Conservation (phyloP, 1,140 invertebrate genomes). For the Tetramorium alpestre region DNA sequence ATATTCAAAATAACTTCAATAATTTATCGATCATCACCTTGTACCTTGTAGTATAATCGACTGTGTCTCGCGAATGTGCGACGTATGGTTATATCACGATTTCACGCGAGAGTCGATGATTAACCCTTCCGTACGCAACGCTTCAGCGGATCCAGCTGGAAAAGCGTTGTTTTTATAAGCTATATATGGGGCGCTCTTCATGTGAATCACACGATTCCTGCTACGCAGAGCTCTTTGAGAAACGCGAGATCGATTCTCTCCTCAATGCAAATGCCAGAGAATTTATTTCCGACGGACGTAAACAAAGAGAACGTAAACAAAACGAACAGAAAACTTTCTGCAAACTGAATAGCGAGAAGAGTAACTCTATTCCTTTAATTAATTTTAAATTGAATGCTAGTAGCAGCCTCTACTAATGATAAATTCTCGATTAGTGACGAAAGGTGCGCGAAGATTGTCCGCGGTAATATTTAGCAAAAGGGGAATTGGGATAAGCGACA, state of each 20-base stretch:
- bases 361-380: neutral
- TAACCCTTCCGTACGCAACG: slow-evolving; percentile 17
- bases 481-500: slow-evolving; percentile 39
- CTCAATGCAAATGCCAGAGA: neutral
- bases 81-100: slow-evolving; percentile 25
- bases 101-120: neutral
- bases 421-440: slow-evolving; percentile 6
- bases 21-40: neutral
- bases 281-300: neutral
- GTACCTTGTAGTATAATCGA: too few species aligned
- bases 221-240: neutral
- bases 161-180: slow-evolving; percentile 16
- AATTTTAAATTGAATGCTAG: neutral
- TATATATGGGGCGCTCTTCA: neutral
- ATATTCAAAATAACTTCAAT: neutral
- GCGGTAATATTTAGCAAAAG: slow-evolving; percentile 28
- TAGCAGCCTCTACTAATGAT: neutral
- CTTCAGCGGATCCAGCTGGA: neutral
- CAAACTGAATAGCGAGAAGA: neutral
- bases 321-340: neutral
- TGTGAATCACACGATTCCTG: neutral
- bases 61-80: neutral
- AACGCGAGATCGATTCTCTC: neutral
- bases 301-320: neutral
- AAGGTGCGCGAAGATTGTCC: slow-evolving; percentile 6